phyloP scores from a whole-genome alignment of 2,888 invertebrate genomes.

The Tigriopus californicus region DNA sequence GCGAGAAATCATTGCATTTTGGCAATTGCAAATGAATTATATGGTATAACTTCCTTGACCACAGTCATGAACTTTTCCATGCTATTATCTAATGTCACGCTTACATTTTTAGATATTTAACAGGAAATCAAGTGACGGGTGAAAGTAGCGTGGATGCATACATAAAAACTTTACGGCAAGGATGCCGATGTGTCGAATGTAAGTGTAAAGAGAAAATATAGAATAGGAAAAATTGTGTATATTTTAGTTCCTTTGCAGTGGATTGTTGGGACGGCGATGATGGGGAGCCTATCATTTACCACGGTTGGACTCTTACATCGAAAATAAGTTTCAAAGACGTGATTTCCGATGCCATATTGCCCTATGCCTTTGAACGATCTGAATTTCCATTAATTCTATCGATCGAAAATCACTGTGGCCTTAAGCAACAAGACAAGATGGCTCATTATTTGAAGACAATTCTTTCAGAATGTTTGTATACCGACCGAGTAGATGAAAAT shows the following conservation, averaged over 20 bases:
- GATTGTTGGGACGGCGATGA: constrained; percentile 39
- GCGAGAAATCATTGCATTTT: too few relatives aligned
- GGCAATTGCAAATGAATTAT: too few relatives aligned
- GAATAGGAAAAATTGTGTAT: too few relatives aligned
- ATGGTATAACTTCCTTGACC: too few relatives aligned
- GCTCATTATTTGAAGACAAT: constrained; percentile 11
- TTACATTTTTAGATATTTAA: constrained; percentile 34
- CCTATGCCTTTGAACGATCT: constrained; percentile 31
- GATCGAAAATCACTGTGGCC: constrained; percentile 33
- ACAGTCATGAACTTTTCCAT: too few relatives aligned
- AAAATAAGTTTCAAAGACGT: constrained; percentile 31
- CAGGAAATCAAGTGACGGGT: constrained; percentile 38
- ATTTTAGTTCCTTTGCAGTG: too few relatives aligned
- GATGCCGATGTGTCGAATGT: constrained; percentile 41
- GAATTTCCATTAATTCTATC: constrained; percentile 33
- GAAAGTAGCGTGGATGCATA: constrained; percentile 42
- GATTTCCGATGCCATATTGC: constrained; percentile 29
- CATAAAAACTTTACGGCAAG: constrained; percentile 35
- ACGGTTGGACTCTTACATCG: constrained; percentile 34
- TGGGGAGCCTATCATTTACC: constrained; percentile 38
- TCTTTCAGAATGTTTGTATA: constrained; percentile 25
- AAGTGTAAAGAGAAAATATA: too few relatives aligned
- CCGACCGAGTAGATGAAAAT: constrained; percentile 27
- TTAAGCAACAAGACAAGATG: constrained; percentile 26
- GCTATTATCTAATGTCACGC: too few relatives aligned